phyloP scores from a whole-genome alignment of 2,113 vertebrate genomes.

The Seriola quinqueradiata region DNA sequence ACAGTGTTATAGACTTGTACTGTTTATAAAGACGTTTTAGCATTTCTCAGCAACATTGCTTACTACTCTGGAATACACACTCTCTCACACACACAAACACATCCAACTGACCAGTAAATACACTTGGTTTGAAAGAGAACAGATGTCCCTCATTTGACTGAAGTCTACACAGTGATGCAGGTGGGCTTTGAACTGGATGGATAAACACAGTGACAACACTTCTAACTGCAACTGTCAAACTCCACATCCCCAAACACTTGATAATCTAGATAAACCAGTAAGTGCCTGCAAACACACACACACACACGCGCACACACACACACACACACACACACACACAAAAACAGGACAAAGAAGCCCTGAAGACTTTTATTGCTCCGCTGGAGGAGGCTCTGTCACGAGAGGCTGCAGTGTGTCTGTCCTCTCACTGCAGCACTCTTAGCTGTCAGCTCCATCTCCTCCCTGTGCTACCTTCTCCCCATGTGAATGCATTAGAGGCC shows the following conservation, averaged over 20 bases:
- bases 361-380: constrained; percentile 34
- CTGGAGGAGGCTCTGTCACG: constrained; percentile 34
- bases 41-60: neutral
- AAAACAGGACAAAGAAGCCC: constrained; percentile 13
- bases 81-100: neutral
- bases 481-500: constrained; percentile 28
- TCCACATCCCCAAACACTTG: constrained; percentile 19
- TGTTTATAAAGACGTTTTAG: neutral
- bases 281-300: neutral
- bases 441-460: constrained; percentile 41
- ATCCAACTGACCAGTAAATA: neutral
- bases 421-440: constrained; percentile 46
- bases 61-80: constrained; percentile 1
- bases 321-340: constrained; percentile 4
- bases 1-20: neutral
- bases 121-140: constrained; percentile 9
- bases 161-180: constrained; percentile 36
- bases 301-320: neutral
- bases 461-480: neutral
- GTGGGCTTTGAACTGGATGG: constrained; percentile 40
- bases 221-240: constrained; percentile 43
- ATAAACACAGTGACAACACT: constrained; percentile 46
- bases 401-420: constrained; percentile 44
- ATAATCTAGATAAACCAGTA: constrained; percentile 11
- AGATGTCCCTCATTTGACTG: constrained; percentile 33